A percentile compares a stretch with the other conserved stretches of the same genome.
Conservation (phyloP, 2,113 vertebrate species). For the Canis aureus region DNA sequence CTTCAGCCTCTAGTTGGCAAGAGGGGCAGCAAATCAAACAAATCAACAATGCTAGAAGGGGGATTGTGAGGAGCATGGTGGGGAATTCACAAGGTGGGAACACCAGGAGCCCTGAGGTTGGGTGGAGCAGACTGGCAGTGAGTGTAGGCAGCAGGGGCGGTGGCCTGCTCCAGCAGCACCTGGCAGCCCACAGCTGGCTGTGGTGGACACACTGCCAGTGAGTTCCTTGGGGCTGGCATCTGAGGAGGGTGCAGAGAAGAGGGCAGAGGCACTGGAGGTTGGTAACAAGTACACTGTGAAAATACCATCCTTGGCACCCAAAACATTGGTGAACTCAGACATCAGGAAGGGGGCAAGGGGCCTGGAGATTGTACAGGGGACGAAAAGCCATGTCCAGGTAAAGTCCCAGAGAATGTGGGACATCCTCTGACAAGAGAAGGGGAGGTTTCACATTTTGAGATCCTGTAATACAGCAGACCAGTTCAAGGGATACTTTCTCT, state of each 20-base stretch:
- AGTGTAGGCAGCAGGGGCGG: neutral
- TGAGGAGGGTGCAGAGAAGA: neutral
- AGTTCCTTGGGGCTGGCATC: neutral
- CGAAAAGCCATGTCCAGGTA: neutral
- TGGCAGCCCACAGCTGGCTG: neutral
- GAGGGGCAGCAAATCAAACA: neutral
- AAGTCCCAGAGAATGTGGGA: neutral
- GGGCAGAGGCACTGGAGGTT: neutral
- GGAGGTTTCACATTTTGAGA: neutral
- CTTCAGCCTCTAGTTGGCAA: neutral
- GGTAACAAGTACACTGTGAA: neutral
- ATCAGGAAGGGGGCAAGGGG: neutral
- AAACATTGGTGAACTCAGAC: neutral
- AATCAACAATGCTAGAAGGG: neutral
- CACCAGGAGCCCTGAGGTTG: neutral
- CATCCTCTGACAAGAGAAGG: neutral
- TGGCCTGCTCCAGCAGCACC: neutral
- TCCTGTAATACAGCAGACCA: neutral
- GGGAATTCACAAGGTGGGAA: neutral
- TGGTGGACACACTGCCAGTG: neutral
- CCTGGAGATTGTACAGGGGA: neutral
- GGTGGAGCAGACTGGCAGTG: no score
- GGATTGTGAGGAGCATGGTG: neutral
- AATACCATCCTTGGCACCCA: neutral
- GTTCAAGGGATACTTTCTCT: neutral